phyloP scores from a whole-genome alignment of 92 coral and sea anemone genomes.

The Meandrina meandrites region DNA sequence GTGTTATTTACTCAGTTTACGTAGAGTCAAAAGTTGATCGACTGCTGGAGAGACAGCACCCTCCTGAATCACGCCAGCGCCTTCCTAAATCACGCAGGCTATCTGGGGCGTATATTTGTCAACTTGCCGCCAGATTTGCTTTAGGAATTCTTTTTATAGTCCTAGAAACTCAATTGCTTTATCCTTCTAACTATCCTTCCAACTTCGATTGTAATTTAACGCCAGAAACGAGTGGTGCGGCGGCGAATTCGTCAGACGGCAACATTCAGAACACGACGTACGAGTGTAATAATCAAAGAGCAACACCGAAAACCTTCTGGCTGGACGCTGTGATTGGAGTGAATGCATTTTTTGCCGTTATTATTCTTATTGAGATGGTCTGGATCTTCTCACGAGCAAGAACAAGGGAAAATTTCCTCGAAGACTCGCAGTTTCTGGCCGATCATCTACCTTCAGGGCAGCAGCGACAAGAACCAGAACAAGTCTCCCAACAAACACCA shows the following conservation, averaged over 20 bases:
- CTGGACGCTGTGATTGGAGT: not conserved
- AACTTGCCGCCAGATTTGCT: not conserved
- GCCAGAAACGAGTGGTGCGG: not conserved
- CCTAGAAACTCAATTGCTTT: not conserved
- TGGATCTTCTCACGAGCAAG: not conserved
- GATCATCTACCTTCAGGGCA: too few relatives aligned
- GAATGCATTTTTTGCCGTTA: not conserved
- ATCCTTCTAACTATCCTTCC: not conserved
- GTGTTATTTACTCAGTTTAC: not conserved
- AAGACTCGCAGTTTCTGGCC: not conserved
- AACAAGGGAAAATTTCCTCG: not conserved
- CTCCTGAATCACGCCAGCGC: not conserved
- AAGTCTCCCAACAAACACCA: too few relatives aligned
- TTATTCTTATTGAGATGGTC: not conserved
- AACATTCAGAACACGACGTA: not conserved
- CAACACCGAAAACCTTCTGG: not conserved
- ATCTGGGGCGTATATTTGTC: not conserved
- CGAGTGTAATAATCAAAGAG: not conserved
- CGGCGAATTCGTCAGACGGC: not conserved
- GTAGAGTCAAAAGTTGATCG: slow-evolving; percentile 5
- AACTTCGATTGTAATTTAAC: not conserved
- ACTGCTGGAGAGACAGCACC: not conserved
- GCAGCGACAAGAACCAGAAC: too few relatives aligned
- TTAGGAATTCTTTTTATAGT: not conserved
- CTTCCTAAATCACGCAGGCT: too few relatives aligned